These are phyloP conservation scores for Moxostoma hubbsi DNA, from an alignment of 2,797 vertebrate species.

Conservation along the genomic window DNA sequence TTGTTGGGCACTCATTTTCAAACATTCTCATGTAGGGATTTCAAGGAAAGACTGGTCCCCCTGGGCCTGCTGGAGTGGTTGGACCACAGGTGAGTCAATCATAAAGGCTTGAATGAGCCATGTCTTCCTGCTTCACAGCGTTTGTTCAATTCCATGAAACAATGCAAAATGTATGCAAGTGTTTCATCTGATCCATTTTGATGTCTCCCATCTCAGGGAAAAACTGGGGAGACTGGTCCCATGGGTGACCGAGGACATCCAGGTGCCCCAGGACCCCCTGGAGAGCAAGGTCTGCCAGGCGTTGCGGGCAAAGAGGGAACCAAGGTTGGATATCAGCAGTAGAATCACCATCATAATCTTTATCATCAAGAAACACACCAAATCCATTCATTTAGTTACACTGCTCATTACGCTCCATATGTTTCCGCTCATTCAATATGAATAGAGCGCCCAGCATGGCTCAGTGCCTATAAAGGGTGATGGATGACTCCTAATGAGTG, in stretches of 20 bases:
- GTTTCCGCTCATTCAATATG: constrained; percentile 66
- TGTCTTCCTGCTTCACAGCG: background rate
- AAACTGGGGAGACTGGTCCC: constrained; percentile 88
- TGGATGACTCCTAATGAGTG: constrained; percentile 66
- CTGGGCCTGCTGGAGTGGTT: constrained; percentile 87
- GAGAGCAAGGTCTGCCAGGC: constrained; percentile 91
- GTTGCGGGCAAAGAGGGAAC: constrained; percentile 87
- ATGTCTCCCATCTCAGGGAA: constrained; percentile 77
- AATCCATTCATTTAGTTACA: constrained; percentile 27
- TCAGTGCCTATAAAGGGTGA: constrained; percentile 62
- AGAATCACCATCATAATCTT: constrained; percentile 58
- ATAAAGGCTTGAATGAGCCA: background rate
- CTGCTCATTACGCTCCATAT: constrained; percentile 37
- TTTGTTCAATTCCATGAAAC: background rate
- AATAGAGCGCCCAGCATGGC: constrained; percentile 58
- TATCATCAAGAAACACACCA: constrained; percentile 23
- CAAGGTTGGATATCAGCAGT: constrained; percentile 79
- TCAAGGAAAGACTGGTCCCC: constrained; percentile 90
- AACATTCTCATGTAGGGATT: constrained; percentile 81
- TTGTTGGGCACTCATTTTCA: background rate
- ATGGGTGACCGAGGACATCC: constrained; percentile 91
- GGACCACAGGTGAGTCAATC: constrained; percentile 87
- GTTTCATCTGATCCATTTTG: background rate
- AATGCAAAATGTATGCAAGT: constrained; percentile 3
- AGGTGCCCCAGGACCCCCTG: constrained; percentile 89